These are phyloP conservation scores for Pluvialis apricaria DNA, from an alignment of 2,113 vertebrate genomes.

Conservation along the genomic window DNA sequence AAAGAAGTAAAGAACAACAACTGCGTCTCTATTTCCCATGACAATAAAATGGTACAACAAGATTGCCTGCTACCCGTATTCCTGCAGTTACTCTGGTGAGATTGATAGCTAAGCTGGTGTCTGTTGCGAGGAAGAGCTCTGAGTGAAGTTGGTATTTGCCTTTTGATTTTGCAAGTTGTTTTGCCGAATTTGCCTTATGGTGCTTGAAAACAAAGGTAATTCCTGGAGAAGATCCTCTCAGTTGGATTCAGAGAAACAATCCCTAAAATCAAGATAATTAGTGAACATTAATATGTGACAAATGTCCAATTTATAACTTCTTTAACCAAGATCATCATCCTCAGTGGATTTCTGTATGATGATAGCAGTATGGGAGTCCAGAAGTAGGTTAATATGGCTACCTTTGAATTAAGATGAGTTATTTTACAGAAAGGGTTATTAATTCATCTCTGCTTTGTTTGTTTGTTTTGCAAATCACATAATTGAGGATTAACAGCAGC, in stretches of 20 bases:
- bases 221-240: neutral
- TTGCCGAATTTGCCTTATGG: neutral
- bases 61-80: neutral
- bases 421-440: neutral
- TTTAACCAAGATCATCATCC: neutral
- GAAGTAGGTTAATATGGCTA: neutral
- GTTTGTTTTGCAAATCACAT: neutral
- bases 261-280: neutral
- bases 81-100: neutral
- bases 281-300: neutral
- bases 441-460: neutral
- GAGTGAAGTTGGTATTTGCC: neutral
- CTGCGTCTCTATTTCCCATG: neutral
- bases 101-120: neutral
- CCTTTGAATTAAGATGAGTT: neutral
- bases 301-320: neutral
- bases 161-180: neutral
- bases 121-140: neutral
- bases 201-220: slow-evolving; percentile 8
- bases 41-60: neutral
- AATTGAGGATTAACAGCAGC: neutral
- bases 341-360: neutral
- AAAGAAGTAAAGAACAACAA: neutral
- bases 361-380: neutral
- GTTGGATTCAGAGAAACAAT: neutral